These are phyloP conservation scores for Semotilus atromaculatus DNA, from an alignment of 2,797 vertebrate genomes.

Conservation along the genomic window DNA sequence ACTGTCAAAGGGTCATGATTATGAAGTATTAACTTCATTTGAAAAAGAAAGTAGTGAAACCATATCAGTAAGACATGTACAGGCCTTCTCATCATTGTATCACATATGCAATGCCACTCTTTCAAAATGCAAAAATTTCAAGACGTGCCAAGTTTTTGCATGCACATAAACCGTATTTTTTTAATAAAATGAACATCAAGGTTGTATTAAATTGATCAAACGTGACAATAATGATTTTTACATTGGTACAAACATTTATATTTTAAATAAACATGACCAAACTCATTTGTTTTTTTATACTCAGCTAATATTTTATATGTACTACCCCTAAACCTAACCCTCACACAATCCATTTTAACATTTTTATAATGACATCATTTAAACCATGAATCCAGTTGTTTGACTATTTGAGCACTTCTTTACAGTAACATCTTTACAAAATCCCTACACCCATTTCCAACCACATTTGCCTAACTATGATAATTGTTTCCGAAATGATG, in stretches of 20 bases:
- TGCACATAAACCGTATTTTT: neutral
- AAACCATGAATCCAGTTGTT: neutral
- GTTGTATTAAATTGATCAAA: neutral
- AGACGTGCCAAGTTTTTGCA: neutral
- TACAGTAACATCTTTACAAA: neutral
- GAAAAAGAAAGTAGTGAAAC: neutral
- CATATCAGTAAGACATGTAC: neutral
- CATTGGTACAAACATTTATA: neutral
- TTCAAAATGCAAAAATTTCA: neutral
- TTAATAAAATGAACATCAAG: neutral
- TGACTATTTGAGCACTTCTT: neutral
- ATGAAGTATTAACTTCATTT: neutral
- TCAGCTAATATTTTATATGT: neutral
- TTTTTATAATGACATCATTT: neutral
- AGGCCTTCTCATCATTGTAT: neutral
- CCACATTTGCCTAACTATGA: neutral
- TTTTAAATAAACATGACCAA: neutral
- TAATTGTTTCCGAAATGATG: neutral
- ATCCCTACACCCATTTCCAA: neutral
- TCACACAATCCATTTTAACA: neutral
- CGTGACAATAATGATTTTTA: neutral
- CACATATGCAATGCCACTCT: neutral
- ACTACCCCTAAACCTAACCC: neutral
- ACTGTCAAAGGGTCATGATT: slow-evolving; percentile 8
- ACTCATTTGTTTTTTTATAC: neutral